A percentile compares a stretch with the other conserved stretches of the same genome.
Conservation (phyloP, 1,140 invertebrate species). For the Agrypnia vestita region DNA sequence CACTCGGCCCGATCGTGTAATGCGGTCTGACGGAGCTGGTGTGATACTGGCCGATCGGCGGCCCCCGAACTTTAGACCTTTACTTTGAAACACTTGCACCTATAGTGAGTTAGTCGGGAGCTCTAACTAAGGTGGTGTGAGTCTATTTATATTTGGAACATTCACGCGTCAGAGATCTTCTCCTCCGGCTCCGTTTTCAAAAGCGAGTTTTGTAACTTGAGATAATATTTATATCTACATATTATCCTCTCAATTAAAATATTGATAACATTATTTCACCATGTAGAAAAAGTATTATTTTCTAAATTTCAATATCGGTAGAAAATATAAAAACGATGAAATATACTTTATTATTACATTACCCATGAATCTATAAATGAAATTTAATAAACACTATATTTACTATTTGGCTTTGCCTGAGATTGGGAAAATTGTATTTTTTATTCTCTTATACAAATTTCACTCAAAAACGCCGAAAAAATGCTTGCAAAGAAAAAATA, state of each 20-base stretch:
- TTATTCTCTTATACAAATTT: no score
- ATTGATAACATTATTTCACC: neutral
- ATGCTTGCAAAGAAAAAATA: no score
- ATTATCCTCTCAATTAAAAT: no score
- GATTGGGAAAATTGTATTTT: no score
- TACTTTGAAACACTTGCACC: constrained; percentile 31
- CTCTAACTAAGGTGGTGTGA: constrained; percentile 47
- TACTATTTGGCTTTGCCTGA: no score
- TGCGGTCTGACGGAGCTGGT: neutral
- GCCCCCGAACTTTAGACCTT: constrained; percentile 4
- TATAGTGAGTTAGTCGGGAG: constrained; percentile 20
- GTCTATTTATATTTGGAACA: constrained; percentile 46
- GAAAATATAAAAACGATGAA: no score
- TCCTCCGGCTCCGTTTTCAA: neutral
- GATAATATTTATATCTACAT: no score
- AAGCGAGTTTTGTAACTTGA: neutral
- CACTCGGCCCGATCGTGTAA: neutral
- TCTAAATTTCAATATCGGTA: neutral
- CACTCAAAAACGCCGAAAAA: no score
- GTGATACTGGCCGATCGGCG: neutral
- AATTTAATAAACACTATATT: no score
- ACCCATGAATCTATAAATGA: no score
- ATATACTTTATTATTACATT: no score
- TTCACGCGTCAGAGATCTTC: constrained; percentile 38
- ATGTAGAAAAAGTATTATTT: neutral